Percentiles rank a stretch among this genome's conserved stretches.
Evolutionary conservation across 2,113 vertebrate species (phyloP).

Genomic region (Osmerus eperlanus): DNA sequence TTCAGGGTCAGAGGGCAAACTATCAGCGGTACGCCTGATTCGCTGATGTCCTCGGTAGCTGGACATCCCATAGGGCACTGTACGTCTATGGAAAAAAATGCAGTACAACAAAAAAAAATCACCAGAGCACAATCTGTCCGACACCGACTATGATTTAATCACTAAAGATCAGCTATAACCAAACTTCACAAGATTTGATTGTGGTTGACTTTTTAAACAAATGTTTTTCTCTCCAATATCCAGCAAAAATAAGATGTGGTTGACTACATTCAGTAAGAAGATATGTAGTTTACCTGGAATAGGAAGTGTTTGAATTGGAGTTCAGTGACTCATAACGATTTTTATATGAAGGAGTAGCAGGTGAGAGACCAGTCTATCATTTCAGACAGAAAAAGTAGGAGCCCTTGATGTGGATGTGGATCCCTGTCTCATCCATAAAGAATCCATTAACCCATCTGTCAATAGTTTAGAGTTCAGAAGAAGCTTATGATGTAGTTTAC

Average conservation of each 20-base stretch:
- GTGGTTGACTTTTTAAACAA: no score
- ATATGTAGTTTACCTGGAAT: no score
- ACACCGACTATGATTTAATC: no score
- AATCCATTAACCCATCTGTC: background rate
- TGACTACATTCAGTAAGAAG: no score
- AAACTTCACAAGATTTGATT: no score
- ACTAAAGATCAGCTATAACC: no score
- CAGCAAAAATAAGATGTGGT: no score
- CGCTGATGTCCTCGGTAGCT: conserved; percentile 64
- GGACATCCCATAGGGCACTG: conserved; percentile 70
- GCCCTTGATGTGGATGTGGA: no score
- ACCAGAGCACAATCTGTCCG: no score
- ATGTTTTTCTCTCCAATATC: no score
- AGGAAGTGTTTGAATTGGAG: no score
- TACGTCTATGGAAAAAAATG: conserved; percentile 50
- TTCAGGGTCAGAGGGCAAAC: background rate
- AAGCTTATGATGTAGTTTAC: background rate
- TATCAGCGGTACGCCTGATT: conserved; percentile 42
- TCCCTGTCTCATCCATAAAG: background rate
- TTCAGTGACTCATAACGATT: background rate
- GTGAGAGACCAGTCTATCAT: background rate
- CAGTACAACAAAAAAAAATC: background rate
- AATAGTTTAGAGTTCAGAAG: background rate
- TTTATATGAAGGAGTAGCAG: background rate
- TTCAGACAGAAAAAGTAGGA: no score